Percentiles rank a stretch among this genome's conserved stretches.
phyloP scores from a whole-genome alignment of 1,140 invertebrate species.

The Streblospio benedicti region DNA sequence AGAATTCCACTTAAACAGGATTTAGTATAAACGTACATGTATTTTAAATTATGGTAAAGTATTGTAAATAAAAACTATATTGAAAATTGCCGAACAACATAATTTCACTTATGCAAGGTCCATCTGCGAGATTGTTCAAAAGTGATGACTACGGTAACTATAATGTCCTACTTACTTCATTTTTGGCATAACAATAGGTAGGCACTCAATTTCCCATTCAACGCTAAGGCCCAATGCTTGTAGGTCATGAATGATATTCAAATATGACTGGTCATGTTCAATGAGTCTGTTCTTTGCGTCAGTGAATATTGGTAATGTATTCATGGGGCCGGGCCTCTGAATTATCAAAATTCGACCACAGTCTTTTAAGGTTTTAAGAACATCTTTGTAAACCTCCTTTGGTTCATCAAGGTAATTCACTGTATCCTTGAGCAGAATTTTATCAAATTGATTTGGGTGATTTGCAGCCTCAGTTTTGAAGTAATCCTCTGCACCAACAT shows the following conservation, averaged over 20 bases:
- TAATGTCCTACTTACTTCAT: too few relatives aligned
- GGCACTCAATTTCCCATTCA: conserved; percentile 38
- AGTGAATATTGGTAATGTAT: conserved; percentile 32
- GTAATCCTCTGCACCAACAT: conserved; percentile 40
- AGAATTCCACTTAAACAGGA: too few relatives aligned
- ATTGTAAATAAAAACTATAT: too few relatives aligned
- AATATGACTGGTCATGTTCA: conserved; percentile 35
- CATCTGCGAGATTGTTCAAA: too few relatives aligned
- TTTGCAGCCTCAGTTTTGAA: conserved; percentile 23
- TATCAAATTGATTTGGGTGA: conserved; percentile 28
- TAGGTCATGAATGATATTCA: conserved; percentile 34
- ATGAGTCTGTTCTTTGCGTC: conserved; percentile 30
- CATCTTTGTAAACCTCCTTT: conserved; percentile 27
- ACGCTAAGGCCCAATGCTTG: conserved; percentile 32
- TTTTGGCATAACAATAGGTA: conserved; percentile 37
- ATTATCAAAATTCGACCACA: too few relatives aligned
- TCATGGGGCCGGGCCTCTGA: conserved; percentile 30
- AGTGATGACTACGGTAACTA: too few relatives aligned
- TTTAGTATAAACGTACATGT: too few relatives aligned
- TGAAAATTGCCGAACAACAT: too few relatives aligned
- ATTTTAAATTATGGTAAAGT: too few relatives aligned
- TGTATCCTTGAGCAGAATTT: conserved; percentile 34
- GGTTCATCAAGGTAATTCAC: conserved; percentile 34
- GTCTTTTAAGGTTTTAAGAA: too few relatives aligned
- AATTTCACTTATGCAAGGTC: too few relatives aligned